Evolutionary conservation across 2,888 invertebrate species (phyloP).

Genomic region (Dioctria linearis): DNA sequence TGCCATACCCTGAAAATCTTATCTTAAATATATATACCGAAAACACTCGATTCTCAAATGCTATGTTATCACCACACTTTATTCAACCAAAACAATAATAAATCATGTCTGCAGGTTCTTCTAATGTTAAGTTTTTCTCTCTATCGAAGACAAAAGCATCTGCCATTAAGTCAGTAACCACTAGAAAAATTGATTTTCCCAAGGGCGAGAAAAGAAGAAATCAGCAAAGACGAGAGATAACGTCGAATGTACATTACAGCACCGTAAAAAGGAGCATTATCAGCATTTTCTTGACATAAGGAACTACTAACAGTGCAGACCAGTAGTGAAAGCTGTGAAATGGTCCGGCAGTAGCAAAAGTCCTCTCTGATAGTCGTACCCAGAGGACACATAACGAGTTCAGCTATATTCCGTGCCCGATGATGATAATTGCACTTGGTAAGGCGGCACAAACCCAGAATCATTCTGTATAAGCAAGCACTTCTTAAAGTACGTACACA

Average conservation of each 20-base stretch:
- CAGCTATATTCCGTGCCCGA: constrained; percentile 28
- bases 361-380: constrained; percentile 35
- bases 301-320: constrained; percentile 27
- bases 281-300: constrained; percentile 37
- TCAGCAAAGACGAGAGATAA: constrained; percentile 10
- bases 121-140: constrained; percentile 12
- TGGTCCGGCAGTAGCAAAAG: constrained; percentile 15
- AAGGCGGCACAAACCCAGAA: constrained; percentile 31
- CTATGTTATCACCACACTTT: too few species aligned
- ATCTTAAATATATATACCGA: too few species aligned
- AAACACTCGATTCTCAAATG: too few species aligned
- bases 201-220: constrained; percentile 35
- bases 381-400: constrained; percentile 35
- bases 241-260: constrained; percentile 13
- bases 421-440: constrained; percentile 26
- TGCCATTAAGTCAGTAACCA: constrained; percentile 19
- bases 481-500: not conserved
- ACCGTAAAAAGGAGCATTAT: constrained; percentile 30
- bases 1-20: too few species aligned
- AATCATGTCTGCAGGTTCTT: constrained; percentile 11
- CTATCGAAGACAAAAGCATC: constrained; percentile 3
- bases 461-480: constrained; percentile 5
- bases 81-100: not conserved
- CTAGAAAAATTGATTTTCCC: constrained; percentile 24
- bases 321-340: constrained; percentile 34